Conservation (phyloP, 2,888 invertebrate genomes). For the Matsumyia berberina region DNA sequence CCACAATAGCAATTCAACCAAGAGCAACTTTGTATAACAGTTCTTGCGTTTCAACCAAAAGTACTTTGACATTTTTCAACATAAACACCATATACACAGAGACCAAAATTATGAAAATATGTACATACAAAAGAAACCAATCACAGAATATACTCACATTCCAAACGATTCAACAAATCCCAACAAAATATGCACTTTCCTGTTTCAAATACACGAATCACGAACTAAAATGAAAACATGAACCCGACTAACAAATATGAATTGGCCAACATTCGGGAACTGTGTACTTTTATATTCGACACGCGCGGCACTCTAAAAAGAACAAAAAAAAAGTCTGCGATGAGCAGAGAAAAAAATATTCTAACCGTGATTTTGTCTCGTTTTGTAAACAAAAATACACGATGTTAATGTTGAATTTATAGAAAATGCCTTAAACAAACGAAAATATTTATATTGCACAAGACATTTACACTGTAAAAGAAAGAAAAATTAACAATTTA, state of each 20-base stretch:
- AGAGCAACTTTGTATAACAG: conserved; percentile 15
- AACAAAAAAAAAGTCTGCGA: conserved; percentile 52
- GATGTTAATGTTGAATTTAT: neutral
- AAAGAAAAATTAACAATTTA: conserved; percentile 45
- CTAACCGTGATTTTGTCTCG: conserved; percentile 43
- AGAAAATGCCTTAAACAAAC: conserved; percentile 1
- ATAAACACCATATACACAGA: conserved; percentile 47
- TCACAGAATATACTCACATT: conserved; percentile 51
- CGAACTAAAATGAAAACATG: conserved; percentile 42
- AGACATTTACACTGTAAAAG: neutral
- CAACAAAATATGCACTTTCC: conserved; percentile 22
- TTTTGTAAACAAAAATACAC: conserved; percentile 69
- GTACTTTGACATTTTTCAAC: conserved; percentile 53
- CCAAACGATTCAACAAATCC: conserved; percentile 15
- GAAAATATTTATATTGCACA: conserved; percentile 13
- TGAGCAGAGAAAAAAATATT: conserved; percentile 27
- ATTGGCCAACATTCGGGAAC: conserved; percentile 22
- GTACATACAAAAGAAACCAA: conserved; percentile 10
- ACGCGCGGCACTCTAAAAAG: conserved; percentile 65
- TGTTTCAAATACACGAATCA: conserved; percentile 7
- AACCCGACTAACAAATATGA: conserved; percentile 47
- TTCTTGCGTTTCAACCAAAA: conserved; percentile 37
- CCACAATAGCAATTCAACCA: conserved; percentile 15
- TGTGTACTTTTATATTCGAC: conserved; percentile 47
- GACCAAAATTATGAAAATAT: conserved; percentile 5